These are phyloP conservation scores for Ochropleura plecta DNA, from an alignment of 2,888 invertebrate genomes.

Conservation along the genomic window DNA sequence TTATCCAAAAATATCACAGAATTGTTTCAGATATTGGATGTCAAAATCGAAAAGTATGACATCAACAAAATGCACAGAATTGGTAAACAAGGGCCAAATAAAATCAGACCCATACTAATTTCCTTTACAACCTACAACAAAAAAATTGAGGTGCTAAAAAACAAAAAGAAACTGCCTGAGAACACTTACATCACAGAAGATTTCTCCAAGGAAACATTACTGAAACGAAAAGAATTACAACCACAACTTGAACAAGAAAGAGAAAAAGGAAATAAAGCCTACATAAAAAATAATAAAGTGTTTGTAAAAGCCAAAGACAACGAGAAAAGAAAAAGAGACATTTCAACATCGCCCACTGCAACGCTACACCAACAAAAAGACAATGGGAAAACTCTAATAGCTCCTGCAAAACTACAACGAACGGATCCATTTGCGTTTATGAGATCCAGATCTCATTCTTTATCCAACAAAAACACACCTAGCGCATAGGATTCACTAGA, in stretches of 20 bases:
- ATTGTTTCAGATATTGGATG: neutral
- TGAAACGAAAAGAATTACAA: neutral
- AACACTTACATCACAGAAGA: constrained; percentile 1
- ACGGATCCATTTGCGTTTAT: too few relatives aligned
- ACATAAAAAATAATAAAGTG: neutral
- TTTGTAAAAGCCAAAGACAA: neutral
- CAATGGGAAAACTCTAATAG: too few relatives aligned
- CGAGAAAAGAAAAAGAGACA: neutral
- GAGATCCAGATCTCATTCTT: too few relatives aligned
- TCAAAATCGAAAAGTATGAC: neutral
- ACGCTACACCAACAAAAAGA: too few relatives aligned
- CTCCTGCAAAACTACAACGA: too few relatives aligned
- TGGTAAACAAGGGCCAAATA: neutral
- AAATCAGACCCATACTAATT: neutral
- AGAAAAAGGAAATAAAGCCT: neutral
- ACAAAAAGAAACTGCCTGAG: constrained; percentile 1
- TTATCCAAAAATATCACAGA: neutral
- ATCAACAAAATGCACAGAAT: neutral
- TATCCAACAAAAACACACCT: too few relatives aligned
- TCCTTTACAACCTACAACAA: neutral
- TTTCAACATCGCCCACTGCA: too few relatives aligned
- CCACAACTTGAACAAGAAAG: neutral
- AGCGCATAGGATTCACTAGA: too few relatives aligned
- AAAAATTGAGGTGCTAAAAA: neutral
- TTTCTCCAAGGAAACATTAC: neutral